Percentiles rank a stretch among this genome's conserved stretches.
phyloP scores from a whole-genome alignment of 2,797 vertebrate species.

The Emys orbicularis region DNA sequence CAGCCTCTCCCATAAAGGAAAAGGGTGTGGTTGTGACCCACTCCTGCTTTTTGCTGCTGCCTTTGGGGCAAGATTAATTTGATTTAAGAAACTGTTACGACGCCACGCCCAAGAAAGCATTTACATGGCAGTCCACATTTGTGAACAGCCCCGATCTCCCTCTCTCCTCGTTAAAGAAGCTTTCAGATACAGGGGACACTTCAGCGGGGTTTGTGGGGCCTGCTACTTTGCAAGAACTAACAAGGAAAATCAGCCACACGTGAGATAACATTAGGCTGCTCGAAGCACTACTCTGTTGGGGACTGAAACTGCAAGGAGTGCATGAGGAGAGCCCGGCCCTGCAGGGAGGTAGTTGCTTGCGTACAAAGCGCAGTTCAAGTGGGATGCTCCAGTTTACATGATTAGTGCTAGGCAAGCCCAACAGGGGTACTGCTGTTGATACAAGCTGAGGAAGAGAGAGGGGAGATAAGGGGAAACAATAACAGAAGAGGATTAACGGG shows the following conservation, averaged over 20 bases:
- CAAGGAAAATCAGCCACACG: not conserved
- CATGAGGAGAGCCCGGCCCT: rapidly evolving
- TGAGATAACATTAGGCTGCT: not conserved
- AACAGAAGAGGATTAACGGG: not conserved
- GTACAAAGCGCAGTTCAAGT: not conserved
- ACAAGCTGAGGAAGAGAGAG: slow-evolving; percentile 24
- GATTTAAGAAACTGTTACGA: not conserved
- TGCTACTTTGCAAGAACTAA: not conserved
- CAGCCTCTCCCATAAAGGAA: not conserved
- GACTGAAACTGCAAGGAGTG: not conserved
- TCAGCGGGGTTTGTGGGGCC: rapidly evolving
- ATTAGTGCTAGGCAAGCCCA: slow-evolving; percentile 34
- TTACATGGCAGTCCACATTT: not conserved
- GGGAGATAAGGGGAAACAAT: slow-evolving; percentile 62
- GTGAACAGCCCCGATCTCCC: rapidly evolving
- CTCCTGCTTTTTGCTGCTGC: not conserved
- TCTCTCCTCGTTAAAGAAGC: rapidly evolving
- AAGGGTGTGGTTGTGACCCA: not conserved
- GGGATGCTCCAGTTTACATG: not conserved
- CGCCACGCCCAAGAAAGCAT: not conserved
- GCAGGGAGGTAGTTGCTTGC: not conserved
- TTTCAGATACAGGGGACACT: not conserved
- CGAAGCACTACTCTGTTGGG: no score
- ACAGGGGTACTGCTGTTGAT: not conserved
- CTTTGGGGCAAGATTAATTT: not conserved